Base-by-base conservation (phyloP, 2,888 invertebrate species). In the Brachyopa scutellaris region DNA sequence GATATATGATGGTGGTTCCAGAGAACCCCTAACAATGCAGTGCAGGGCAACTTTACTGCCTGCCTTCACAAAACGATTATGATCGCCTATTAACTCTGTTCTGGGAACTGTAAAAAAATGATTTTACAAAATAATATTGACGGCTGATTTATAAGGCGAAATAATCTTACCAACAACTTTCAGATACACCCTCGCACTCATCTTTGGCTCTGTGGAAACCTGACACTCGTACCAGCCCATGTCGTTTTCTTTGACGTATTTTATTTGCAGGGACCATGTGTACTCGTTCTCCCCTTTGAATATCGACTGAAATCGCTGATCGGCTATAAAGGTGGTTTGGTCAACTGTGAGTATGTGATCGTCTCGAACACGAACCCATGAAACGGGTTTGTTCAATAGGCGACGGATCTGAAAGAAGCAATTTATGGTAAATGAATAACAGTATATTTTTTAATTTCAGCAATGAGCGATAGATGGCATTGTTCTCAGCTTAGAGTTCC, bases 181-280 rank as follows among this genome's bases (percentile, higher is more conserved):
- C 87, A 97, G 94, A 88, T 95, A 94, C 89, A 97, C 95, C 91
- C 96, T 95, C 92, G 96, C 96, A 91, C 97, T 97, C 93, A 96
- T 95, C 92, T 97, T 97, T 86, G 97, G 97, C 91, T 97, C 97
- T 80, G 97, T 97, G 91, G 96, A 96, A 88, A 97, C 96, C 93
- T 97, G 97, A 90, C 97, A 97, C 92, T 97, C 97, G 91, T 97
- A 97, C 89, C 95, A 93, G 85, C 97, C 97, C 85, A 95, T 95
- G 91, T 97, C 97, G 84, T 94, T 92, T 78, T 94, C 93, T 90
- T 96, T 95, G 85, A 96, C 96, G 91, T 96, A 97, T 91, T 96
- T 97, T 87, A 95, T 95, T 92, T 97, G 96, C 84, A 97, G 91
- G 9, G 96, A 97, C 97, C 97, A 97, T 15, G 87, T 88, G 85